These are phyloP conservation scores for Meloidogyne chitwoodi DNA, from an alignment of 1,140 invertebrate species.

Conservation along the genomic window DNA sequence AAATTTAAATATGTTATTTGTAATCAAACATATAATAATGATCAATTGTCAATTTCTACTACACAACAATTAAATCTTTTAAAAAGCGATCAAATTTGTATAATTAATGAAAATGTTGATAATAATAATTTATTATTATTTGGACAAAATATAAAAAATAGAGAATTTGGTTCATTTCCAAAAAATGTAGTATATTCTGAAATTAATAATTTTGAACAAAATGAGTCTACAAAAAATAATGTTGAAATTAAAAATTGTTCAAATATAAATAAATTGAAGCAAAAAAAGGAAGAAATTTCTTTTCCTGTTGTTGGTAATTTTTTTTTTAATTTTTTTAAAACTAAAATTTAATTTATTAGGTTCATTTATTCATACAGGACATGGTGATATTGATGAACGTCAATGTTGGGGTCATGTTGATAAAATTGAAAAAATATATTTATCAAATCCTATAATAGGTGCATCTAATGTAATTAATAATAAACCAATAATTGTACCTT, in stretches of 20 bases:
- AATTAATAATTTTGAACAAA: background rate
- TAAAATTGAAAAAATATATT: slow-evolving; percentile 41
- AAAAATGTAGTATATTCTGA: background rate
- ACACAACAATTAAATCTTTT: background rate
- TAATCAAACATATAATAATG: background rate
- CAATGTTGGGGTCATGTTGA: slow-evolving; percentile 39
- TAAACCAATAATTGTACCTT: background rate
- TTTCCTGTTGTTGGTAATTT: slow-evolving; percentile 18
- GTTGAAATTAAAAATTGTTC: background rate
- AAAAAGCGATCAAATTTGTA: background rate
- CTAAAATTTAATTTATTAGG: slow-evolving; percentile 16
- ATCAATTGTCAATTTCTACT: background rate
- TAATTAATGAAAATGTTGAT: background rate
- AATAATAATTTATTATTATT: background rate
- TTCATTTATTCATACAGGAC: slow-evolving; percentile 45
- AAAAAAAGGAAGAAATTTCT: slow-evolving; percentile 23
- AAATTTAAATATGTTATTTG: background rate
- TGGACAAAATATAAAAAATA: background rate
- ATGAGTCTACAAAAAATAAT: background rate
- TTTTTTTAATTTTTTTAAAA: slow-evolving; percentile 16
- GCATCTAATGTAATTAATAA: background rate
- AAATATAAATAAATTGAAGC: background rate
- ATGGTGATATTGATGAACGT: slow-evolving; percentile 33
- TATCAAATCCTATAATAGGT: slow-evolving; percentile 32
- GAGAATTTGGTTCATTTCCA: background rate